Conservation (phyloP, 2,888 invertebrate species). For the Oxycera nigricornis region DNA sequence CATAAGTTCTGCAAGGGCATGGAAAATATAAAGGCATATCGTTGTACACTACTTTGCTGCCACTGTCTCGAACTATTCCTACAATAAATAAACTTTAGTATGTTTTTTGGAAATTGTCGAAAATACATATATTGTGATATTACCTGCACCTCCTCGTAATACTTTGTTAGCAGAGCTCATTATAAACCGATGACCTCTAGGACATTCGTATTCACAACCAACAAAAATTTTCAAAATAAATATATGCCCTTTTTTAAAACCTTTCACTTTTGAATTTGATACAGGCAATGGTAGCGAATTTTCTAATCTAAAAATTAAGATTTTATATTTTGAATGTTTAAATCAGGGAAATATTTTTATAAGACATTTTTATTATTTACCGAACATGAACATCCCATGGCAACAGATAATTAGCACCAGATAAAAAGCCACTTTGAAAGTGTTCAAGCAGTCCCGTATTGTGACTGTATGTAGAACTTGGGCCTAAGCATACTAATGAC, state of each 20-base stretch:
- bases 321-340: neutral
- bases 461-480: slow-evolving; percentile 89
- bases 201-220: slow-evolving; percentile 97
- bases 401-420: slow-evolving; percentile 87
- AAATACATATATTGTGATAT: no score
- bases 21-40: slow-evolving; percentile 91
- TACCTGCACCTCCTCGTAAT: slow-evolving; percentile 73
- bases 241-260: slow-evolving; percentile 59
- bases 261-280: slow-evolving; percentile 56
- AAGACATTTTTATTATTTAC: slow-evolving; percentile 11
- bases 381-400: slow-evolving; percentile 90
- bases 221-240: slow-evolving; percentile 88
- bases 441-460: slow-evolving; percentile 83
- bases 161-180: slow-evolving; percentile 86
- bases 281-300: slow-evolving; percentile 54
- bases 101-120: no score
- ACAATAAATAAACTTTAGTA: slow-evolving; percentile 8
- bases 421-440: slow-evolving; percentile 86
- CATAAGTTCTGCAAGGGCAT: slow-evolving; percentile 77
- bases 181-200: slow-evolving; percentile 96
- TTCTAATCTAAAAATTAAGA: slow-evolving; percentile 50
- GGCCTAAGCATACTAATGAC: slow-evolving; percentile 89
- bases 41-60: slow-evolving; percentile 81
- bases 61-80: slow-evolving; percentile 79
- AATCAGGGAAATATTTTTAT: neutral